Base-by-base conservation (phyloP, 2,797 vertebrate genomes). In the Cryptoblepharus egeriae region DNA sequence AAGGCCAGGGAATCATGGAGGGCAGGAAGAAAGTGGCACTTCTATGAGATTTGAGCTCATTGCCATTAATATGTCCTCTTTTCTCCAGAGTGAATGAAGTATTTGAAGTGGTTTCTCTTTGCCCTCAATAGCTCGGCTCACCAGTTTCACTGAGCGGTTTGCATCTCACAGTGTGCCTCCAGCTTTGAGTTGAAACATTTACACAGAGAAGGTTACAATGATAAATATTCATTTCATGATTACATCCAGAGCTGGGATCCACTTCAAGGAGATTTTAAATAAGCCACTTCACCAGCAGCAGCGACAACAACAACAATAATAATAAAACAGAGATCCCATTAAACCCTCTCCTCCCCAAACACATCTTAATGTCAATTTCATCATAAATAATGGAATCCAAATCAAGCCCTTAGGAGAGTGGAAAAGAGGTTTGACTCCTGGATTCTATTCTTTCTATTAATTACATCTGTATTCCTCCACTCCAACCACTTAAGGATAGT, bases 181-280 rank as follows among this genome's bases (percentile, higher is more conserved):
- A 57, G 60, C 35, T 78, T 77, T 83, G 70, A 83, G 77, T 65
- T 55, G 75, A 72, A 57, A 57, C 68, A 78, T 78, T 78, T 68
- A 83, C 77, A 6, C n/a, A 9, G 58, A 63, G 28, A 61, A 78
- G 10, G 28, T 28, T 32, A 16, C 68, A 16, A 2, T 71, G n/a
- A 57, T 76, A 63, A 77, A 71, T 70, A 70, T 30, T 37, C 30
- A 64, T 52, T 77, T 37, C 61, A 42, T 30, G 20, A 30, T 74
- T 67, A 32, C 61, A 55, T 64, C 45, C 49, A 65, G 26, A 4
- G 24, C 20, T 3, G 45, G 28, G 39, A 61, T 37, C 39, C 39
- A 49, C 8, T 37, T 52, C 37, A 60, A 58, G 71, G 28, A 55
- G 67, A 49, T 79, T 71, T 61, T 35, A 37, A 32, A n/a, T 5